Conservation (phyloP, 2,113 vertebrate species). For the Indri indri region DNA sequence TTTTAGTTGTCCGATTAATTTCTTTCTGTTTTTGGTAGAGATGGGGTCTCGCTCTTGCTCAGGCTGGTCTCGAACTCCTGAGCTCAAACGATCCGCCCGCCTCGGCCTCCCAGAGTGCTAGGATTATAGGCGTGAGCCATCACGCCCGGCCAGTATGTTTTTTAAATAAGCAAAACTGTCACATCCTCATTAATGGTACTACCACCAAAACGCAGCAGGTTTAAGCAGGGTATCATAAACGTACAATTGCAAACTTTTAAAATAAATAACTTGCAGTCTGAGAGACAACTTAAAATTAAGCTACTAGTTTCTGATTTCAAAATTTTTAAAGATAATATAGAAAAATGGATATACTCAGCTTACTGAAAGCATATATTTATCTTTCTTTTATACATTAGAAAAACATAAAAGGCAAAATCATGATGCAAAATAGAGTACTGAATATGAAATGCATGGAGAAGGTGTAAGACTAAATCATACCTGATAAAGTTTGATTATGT, state of each 20-base stretch:
- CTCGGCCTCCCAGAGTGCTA: too few relatives aligned
- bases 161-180: conserved; percentile 24
- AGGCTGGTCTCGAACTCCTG: too few relatives aligned
- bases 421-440: background rate
- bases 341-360: background rate
- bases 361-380: background rate
- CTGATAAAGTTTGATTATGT: conserved; percentile 99
- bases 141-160: background rate
- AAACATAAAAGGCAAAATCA: conserved; percentile 39
- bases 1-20: too few relatives aligned
- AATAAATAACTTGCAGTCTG: background rate
- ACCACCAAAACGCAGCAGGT: background rate
- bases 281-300: conserved; percentile 22
- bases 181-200: background rate
- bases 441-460: background rate
- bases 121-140: too few relatives aligned
- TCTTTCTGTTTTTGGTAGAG: too few relatives aligned
- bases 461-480: conserved; percentile 77
- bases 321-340: conserved; percentile 31
- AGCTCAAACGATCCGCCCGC: too few relatives aligned
- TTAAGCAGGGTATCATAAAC: background rate
- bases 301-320: background rate
- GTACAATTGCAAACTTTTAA: background rate
- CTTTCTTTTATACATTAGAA: background rate
- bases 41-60: too few relatives aligned